Conservation (phyloP, 30 jellyfish, hydroid and myxozoan species). For the Aurelia sp. region DNA sequence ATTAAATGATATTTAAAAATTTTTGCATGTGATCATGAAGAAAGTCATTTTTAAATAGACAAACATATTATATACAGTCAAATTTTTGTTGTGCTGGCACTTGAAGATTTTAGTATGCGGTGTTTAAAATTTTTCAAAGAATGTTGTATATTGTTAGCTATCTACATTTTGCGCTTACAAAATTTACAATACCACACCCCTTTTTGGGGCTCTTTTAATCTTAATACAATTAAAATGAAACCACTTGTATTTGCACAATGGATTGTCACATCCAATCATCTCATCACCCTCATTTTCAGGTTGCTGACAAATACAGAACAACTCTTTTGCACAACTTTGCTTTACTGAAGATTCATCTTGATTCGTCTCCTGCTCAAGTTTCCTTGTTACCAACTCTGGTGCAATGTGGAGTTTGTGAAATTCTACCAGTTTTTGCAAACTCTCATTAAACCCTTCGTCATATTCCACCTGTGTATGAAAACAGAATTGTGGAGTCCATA, state of each 20-base stretch:
- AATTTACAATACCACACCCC: background rate
- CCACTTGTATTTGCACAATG: constrained; percentile 31
- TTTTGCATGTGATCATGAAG: too few species aligned
- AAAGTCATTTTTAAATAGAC: too few species aligned
- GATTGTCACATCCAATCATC: constrained; percentile 31
- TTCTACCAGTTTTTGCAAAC: background rate
- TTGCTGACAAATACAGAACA: constrained; percentile 33
- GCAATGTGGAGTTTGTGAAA: constrained; percentile 37
- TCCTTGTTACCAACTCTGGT: constrained; percentile 1
- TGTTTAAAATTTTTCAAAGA: too few species aligned
- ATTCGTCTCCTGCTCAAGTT: constrained; percentile 1
- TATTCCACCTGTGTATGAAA: background rate
- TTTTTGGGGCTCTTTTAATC: constrained; percentile 13
- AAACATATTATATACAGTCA: too few species aligned
- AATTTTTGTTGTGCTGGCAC: too few species aligned
- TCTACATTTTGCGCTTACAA: too few species aligned
- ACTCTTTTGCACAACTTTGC: background rate
- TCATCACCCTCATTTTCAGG: constrained; percentile 12
- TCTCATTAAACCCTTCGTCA: constrained; percentile 15
- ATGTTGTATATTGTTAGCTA: too few species aligned
- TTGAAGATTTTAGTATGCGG: too few species aligned
- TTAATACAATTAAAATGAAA: constrained; percentile 1
- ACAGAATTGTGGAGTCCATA: constrained; percentile 42
- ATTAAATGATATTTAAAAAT: too few species aligned
- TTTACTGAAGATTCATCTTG: background rate